Evolutionary conservation across 1,140 invertebrate genomes (phyloP), one percentile per base, ranked within the genome.

Genomic region (Plodia interpunctella): DNA sequence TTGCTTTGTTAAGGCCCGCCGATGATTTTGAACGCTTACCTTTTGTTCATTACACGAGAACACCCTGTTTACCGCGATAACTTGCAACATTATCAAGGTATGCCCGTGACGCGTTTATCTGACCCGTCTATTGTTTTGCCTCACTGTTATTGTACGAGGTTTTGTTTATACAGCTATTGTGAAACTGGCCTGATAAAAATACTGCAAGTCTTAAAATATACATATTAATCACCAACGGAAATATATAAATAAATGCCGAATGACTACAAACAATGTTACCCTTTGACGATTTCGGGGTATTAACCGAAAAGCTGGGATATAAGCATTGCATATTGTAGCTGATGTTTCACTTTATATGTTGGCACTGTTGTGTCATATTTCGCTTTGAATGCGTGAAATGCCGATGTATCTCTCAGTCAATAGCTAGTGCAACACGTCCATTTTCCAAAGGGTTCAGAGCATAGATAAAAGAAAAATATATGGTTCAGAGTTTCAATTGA

Each of bases 191-290:
- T 6, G 32, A 35, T 44, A 2, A 44, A 44, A 44, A 44, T 13
- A 44, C 38, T 44, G 13, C 13, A 44, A 44, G 5, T 44, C 13
- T 2, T 2, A 38, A 38, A 38, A 8, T 2, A 44, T n/a, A 44
- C 13, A 35, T 25, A 25, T 25, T 32, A 32, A 32, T 32, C 10
- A 32, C 30, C 2, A 3, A 25, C 21, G 6, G 21, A 25, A 25
- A 6, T 3, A 25, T 25, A 25, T 25, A 25, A 25, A 25, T 25
- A 25, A 25, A 25, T 3, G 21, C 38, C 10, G 13, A n/a, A 15
- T 44, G n/a, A 44, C 17, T 49, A 55, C 59, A 68, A 68, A 68
- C 35, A 68, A 49, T 3, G 6, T 62, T 57, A 62, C 61, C 59
- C 62, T 65, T 65, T 68, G 54, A 68, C 50, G 53, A 49, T 52